Evolutionary conservation across 2,888 invertebrate genomes (phyloP).

Genomic region (Ophion ellenae): DNA sequence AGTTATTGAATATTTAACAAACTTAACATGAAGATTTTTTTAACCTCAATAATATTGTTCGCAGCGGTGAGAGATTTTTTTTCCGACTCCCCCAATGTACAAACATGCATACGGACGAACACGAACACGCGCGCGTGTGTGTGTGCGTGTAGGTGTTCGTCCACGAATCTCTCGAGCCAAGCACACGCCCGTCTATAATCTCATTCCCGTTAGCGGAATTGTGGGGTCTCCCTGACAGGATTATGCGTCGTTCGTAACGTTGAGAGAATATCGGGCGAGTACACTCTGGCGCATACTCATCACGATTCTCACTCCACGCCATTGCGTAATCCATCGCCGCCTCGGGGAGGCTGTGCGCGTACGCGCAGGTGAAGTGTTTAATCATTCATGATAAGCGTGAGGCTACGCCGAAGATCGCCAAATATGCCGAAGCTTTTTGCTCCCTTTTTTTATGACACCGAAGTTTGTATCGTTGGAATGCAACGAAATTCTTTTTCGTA

Average conservation of each 20-base stretch:
- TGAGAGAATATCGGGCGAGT: slow-evolving; percentile 63
- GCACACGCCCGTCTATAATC: slow-evolving; percentile 72
- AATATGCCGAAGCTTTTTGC: not conserved
- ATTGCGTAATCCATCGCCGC: slow-evolving; percentile 46
- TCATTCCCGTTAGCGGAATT: slow-evolving; percentile 75
- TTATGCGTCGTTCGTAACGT: slow-evolving; percentile 76
- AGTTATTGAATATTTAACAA: not conserved
- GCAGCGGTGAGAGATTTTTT: not conserved
- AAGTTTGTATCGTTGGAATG: not conserved
- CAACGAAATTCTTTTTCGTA: too few relatives aligned
- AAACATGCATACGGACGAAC: not conserved
- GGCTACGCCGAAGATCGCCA: not conserved
- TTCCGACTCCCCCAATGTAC: not conserved
- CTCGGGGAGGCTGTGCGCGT: slow-evolving; percentile 54
- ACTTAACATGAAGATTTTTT: not conserved
- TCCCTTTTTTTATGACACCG: not conserved
- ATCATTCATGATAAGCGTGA: slow-evolving; percentile 50
- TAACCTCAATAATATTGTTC: not conserved
- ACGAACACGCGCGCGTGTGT: not conserved
- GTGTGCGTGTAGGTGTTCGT: not conserved
- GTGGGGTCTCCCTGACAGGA: slow-evolving; percentile 80
- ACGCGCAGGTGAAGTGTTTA: slow-evolving; percentile 47
- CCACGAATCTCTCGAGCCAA: not conserved
- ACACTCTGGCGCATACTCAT: slow-evolving; percentile 36
- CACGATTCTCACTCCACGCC: slow-evolving; percentile 3